Conservation (phyloP, 2,888 invertebrate genomes). For the Heteromyza rotundicornis region DNA sequence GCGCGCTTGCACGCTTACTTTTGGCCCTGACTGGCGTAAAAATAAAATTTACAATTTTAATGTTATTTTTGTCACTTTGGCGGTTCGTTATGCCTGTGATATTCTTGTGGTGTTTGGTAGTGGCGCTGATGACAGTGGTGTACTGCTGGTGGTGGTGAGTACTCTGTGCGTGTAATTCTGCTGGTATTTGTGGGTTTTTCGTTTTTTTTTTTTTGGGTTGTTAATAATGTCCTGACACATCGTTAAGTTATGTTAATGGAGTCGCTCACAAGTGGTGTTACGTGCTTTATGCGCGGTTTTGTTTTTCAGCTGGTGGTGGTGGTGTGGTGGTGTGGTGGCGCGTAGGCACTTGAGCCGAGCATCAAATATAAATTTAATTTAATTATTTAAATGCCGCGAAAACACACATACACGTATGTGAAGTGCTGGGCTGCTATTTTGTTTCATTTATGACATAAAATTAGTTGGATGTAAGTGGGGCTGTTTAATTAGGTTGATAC, state of each 20-base stretch:
- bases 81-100: slow-evolving; percentile 51
- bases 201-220: slow-evolving; percentile 34
- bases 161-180: slow-evolving; percentile 23
- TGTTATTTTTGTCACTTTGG: slow-evolving; percentile 53
- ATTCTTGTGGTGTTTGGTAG: slow-evolving; percentile 12
- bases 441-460: slow-evolving; percentile 39
- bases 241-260: slow-evolving; percentile 58
- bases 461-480: too few species aligned
- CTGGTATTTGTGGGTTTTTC: slow-evolving; percentile 22
- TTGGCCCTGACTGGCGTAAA: not conserved
- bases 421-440: slow-evolving; percentile 9
- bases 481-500: too few species aligned
- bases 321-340: not conserved
- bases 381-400: slow-evolving; percentile 30
- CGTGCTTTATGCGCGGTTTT: slow-evolving; percentile 11
- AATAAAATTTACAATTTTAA: slow-evolving; percentile 52
- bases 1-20: not conserved
- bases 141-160: too few species aligned
- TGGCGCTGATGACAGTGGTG: too few species aligned
- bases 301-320: not conserved
- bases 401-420: slow-evolving; percentile 26
- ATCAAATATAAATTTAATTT: slow-evolving; percentile 40
- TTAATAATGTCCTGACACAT: slow-evolving; percentile 54
- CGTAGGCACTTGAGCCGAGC: slow-evolving; percentile 22
- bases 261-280: slow-evolving; percentile 26